Percentiles rank a stretch among this genome's conserved stretches.
These are phyloP conservation scores for Egretta garzetta DNA, from an alignment of 2,113 vertebrate species.

Conservation along the genomic window DNA sequence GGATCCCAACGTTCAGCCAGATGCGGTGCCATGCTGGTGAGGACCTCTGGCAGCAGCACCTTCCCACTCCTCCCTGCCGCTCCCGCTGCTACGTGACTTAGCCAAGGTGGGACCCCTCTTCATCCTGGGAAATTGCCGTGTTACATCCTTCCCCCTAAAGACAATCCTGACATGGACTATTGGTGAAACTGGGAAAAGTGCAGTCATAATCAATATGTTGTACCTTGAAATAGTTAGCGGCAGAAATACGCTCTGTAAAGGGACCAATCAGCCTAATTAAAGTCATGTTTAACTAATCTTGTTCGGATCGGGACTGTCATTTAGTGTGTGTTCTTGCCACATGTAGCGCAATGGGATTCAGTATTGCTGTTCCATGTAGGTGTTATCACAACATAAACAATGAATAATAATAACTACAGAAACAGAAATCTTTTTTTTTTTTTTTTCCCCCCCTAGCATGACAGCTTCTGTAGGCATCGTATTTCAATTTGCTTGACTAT, in stretches of 20 bases:
- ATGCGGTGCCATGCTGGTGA: accelerated
- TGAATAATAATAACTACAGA: background rate
- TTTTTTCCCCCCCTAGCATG: background rate
- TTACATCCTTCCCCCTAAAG: background rate
- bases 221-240: background rate
- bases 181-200: background rate
- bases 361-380: background rate
- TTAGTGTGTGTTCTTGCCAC: background rate
- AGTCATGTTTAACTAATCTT: background rate
- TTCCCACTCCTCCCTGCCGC: background rate
- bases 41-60: accelerated
- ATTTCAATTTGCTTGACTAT: background rate
- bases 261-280: slow-evolving; percentile 14
- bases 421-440: background rate
- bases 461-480: background rate
- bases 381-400: background rate
- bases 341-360: background rate
- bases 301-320: background rate
- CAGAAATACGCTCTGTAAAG: background rate
- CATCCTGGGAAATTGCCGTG: background rate
- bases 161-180: background rate
- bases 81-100: background rate
- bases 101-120: background rate
- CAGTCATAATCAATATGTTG: background rate
- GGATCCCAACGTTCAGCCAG: background rate